Evolutionary conservation across 2,113 vertebrate genomes (phyloP), one percentile per base, ranked within the genome.

Genomic region (Solea senegalensis): DNA sequence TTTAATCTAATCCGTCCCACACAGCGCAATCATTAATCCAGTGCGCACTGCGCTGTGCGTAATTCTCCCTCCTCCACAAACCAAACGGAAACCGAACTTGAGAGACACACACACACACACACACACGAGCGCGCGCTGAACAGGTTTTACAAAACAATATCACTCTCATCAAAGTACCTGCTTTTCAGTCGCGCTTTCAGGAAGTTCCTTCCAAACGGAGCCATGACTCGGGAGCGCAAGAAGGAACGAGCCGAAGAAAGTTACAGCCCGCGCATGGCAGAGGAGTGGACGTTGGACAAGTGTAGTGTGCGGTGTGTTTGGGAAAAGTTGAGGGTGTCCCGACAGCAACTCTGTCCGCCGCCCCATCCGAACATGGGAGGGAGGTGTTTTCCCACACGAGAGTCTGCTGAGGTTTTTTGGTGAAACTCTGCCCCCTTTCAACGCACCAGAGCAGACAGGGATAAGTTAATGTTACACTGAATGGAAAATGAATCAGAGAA

Each of bases 151-250:
- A 48, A 6, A 53, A 53, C 16, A 69, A 77, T 16, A 4, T 39
- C 12, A 2, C 50, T 43, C 34, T 69, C 54, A 69, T 77, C 75
- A 55, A 49, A 15, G 87, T 90, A 98, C 97, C 96, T 97, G 94
- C 86, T 96, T 91, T 96, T 98, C 89, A 95, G 94, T 13, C 95
- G 94, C 39, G 96, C 91, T 93, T 97, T 99, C 50, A 98, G 88
- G 83, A 97, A 95, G 88, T 94, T 95, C 91, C 92, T 96, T 74
- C 96, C 96, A 82, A 98, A 97, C 62, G 96, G 97, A 90, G 96
- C 96, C 97, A 98, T 99, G 87, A 75, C 89, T 64, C 56, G 3
- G 49, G 4, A 64, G 50, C 72, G 45, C 16, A 7, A 50, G 13
- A 8, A 15, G 16, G 8, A 1, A 4, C 43, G 64, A 63, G 59